These are phyloP conservation scores for Callospermophilus lateralis DNA, from an alignment of 2,113 vertebrate species.

Conservation along the genomic window DNA sequence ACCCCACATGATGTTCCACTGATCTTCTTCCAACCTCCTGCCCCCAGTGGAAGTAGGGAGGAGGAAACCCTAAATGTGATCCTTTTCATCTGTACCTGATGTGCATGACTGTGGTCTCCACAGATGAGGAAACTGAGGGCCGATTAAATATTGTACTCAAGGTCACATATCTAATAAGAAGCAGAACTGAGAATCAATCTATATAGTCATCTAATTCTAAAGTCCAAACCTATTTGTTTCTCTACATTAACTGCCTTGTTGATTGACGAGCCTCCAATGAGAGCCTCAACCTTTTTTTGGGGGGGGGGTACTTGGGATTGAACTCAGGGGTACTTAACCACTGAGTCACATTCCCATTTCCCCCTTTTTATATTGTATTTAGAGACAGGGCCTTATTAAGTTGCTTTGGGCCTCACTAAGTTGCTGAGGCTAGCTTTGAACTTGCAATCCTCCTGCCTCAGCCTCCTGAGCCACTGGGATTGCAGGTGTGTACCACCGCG, in stretches of 20 bases:
- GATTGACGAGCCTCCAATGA: neutral
- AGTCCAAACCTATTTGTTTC: neutral
- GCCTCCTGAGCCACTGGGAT: no score
- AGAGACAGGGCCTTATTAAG: no score
- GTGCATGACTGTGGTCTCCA: neutral
- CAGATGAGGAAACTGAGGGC: neutral
- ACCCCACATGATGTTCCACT: rapidly evolving
- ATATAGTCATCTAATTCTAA: neutral
- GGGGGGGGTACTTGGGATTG: no score
- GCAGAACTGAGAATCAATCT: neutral
- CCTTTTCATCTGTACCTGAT: neutral
- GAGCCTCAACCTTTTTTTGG: neutral
- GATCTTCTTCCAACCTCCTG: neutral
- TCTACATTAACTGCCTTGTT: neutral
- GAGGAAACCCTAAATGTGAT: neutral
- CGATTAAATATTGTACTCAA: neutral
- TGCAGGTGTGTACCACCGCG: rapidly evolving
- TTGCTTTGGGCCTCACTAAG: no score
- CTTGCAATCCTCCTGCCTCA: no score
- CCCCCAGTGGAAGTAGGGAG: neutral
- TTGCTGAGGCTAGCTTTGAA: no score
- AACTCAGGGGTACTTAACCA: no score
- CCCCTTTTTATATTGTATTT: no score
- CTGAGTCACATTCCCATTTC: no score
- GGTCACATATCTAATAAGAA: neutral